Percentiles rank a stretch among this genome's conserved stretches.
These are phyloP conservation scores for Agonopterix alstromeriana DNA, from an alignment of 2,888 invertebrate species.

Conservation along the genomic window DNA sequence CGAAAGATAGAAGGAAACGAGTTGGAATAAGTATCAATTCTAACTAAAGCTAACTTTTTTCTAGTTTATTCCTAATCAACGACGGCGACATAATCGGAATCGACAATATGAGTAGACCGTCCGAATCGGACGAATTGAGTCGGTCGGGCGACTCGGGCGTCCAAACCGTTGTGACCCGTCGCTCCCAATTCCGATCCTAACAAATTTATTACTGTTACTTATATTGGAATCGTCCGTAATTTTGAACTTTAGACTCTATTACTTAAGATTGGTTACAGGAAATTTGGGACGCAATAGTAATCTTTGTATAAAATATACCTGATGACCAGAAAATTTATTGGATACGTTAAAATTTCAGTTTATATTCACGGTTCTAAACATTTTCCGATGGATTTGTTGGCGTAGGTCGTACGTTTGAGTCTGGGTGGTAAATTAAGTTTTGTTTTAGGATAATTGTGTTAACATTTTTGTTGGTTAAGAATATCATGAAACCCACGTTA, in stretches of 20 bases:
- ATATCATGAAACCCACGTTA: no score
- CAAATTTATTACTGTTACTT: background rate
- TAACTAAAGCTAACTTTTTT: no score
- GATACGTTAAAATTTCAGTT: constrained; percentile 35
- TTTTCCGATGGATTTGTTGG: constrained; percentile 13
- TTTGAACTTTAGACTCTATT: background rate
- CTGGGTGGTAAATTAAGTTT: no score
- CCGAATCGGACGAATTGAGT: constrained; percentile 4
- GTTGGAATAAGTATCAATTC: no score
- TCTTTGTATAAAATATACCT: constrained; percentile 16
- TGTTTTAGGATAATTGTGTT: no score
- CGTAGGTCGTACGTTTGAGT: constrained; percentile 13
- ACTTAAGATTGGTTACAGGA: background rate
- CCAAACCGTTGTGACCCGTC: constrained; percentile 1
- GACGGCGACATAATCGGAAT: no score
- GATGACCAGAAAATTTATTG: constrained; percentile 48
- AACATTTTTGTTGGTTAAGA: no score
- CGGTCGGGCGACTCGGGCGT: constrained; percentile 1
- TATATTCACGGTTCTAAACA: constrained; percentile 23
- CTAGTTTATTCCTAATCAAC: no score
- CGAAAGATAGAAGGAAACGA: no score
- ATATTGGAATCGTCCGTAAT: no score
- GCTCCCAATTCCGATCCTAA: constrained; percentile 8
- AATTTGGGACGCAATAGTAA: background rate
- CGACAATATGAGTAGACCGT: constrained; percentile 16